A percentile compares a stretch with the other conserved stretches of the same genome.
These are phyloP conservation scores for Bombus soroeensis DNA, from an alignment of 1,140 invertebrate genomes.

Conservation along the genomic window DNA sequence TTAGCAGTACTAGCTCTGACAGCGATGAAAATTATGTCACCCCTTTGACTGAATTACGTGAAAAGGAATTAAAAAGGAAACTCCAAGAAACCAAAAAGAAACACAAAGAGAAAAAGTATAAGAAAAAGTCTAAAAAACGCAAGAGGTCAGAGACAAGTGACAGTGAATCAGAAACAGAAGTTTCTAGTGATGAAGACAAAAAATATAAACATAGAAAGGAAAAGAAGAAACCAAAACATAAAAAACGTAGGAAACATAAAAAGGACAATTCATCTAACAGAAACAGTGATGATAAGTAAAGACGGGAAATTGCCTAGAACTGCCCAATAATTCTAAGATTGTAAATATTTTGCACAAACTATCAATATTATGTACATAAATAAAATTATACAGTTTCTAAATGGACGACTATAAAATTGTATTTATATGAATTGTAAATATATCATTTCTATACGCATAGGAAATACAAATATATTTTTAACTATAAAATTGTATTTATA, in stretches of 20 bases:
- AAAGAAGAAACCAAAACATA: conserved; percentile 76
- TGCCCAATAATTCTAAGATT: background rate
- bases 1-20: conserved; percentile 93
- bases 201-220: conserved; percentile 76
- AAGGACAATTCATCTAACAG: conserved; percentile 71
- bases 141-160: conserved; percentile 65
- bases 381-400: background rate
- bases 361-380: background rate
- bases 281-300: conserved; percentile 49
- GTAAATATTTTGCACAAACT: conserved; percentile 3
- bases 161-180: conserved; percentile 68
- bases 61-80: conserved; percentile 89
- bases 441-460: background rate
- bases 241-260: conserved; percentile 77
- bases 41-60: conserved; percentile 90
- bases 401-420: background rate
- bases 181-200: conserved; percentile 63
- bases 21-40: conserved; percentile 94
- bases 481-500: background rate
- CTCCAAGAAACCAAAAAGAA: conserved; percentile 83
- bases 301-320: background rate
- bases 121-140: conserved; percentile 77
- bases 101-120: conserved; percentile 82
- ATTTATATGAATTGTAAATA: background rate
- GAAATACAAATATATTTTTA: no score